Base-by-base conservation (phyloP, 2,113 vertebrate genomes). In the Callopanchax toddi region DNA sequence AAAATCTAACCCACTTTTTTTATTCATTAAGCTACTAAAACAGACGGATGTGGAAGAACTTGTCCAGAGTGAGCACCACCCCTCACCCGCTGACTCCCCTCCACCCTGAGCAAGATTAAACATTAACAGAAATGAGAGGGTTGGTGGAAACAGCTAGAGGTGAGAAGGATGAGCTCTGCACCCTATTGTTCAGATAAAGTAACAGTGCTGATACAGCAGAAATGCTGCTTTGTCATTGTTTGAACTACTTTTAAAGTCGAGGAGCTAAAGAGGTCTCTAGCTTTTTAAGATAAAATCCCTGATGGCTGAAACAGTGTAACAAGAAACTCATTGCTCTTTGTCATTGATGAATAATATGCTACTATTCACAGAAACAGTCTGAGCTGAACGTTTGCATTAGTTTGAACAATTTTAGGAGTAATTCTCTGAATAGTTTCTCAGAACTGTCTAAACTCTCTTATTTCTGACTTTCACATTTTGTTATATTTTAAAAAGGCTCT, bases 111-210 rank as follows among this genome's bases (percentile, higher is more conserved):
- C 29, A 32, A 32, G 29, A 32, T 32, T 4, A 32, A 32, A 32
- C 29, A 1, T 8, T 6, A 32, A 32, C 3, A 32, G 3, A 9
- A 32, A 32, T 32, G 29, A 32, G 10, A 8, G 29, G 29, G 29
- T 32, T 9, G 29, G 29, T 22, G 29, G 46, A 32, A 58, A 23
- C 5, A 18, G 25, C 20, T 32, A 43, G 44, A 18, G 54, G 22
- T 36, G 20, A 49, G 40, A 48, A 23, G 12, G 16, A 13, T 21
- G 29, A 62, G 17, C 37, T 51, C 29, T 25, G 12, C 17, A 18
- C 4, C 23, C 37, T 20, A 61, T 44, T 68, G 66, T 69, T 69
- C 29, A 52, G 21, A 25, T 26, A 15, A 44, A 60, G 48, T 53
- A 51, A 20, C 21, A 17, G 18, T 46, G 58, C 42, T 25, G 3